Evolutionary conservation across 2,113 vertebrate genomes (phyloP).

Genomic region (Callithrix jacchus): DNA sequence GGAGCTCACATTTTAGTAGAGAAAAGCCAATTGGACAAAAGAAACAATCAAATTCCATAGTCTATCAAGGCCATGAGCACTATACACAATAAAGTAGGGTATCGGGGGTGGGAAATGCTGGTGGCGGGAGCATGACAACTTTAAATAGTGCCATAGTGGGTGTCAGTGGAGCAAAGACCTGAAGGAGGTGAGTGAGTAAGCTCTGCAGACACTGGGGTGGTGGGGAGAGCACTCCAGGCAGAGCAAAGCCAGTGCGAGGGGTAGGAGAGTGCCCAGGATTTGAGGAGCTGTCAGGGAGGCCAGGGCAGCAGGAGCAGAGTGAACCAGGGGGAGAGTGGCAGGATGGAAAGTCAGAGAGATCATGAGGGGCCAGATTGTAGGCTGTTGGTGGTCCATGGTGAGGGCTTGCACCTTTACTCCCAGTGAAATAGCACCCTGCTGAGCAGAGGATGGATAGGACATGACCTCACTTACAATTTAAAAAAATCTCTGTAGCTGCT

Average conservation of each 20-base stretch:
- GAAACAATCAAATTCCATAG: neutral
- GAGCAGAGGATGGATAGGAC: neutral
- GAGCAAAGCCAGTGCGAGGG: neutral
- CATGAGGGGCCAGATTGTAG: rapidly evolving
- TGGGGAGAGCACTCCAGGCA: neutral
- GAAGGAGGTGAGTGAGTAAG: neutral
- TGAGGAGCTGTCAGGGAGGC: neutral
- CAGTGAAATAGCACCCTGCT: neutral
- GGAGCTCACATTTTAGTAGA: neutral
- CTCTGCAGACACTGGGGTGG: neutral
- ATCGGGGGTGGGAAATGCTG: neutral
- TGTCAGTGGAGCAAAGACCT: neutral
- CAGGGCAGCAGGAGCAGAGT: neutral
- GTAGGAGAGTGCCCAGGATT: neutral
- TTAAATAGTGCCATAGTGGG: neutral
- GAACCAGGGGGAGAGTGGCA: neutral
- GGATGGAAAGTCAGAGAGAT: neutral
- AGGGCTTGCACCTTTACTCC: neutral
- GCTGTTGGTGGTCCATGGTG: no score
- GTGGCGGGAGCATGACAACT: neutral
- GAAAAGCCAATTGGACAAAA: neutral
- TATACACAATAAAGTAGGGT: neutral
- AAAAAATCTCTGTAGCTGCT: neutral
- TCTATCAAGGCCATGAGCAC: neutral
- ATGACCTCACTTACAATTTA: neutral